Base-by-base conservation (phyloP, 2,888 invertebrate species). In the Barypeithes pellucidus region DNA sequence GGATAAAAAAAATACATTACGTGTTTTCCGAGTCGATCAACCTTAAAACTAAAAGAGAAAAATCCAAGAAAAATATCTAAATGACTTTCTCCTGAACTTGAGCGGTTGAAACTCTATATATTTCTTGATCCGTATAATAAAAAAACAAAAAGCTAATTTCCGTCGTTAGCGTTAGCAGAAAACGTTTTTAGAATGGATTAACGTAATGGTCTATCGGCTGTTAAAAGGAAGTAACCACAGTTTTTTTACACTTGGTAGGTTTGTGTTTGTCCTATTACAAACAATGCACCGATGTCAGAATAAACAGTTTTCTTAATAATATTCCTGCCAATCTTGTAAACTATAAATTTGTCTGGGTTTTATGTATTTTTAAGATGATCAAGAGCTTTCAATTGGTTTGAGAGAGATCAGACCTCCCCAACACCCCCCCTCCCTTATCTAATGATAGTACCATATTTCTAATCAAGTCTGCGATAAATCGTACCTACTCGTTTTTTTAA, bases 41-140 rank as follows among this genome's bases (percentile, higher is more conserved):
- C 60, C 73, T 68, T 68, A 65, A 69, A 65, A 63, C 57, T 45
- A 41, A 43, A 72, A 67, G 33, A 52, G 52, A 73, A 69, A 73
- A 69, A 73, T 36, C 60, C 52, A 22, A 18, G 45, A 52, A 70
- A 70, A 74, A 67, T 66, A 68, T 22, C 63, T 33, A n/a, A 52
- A 54, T 60, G 67, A 74, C 74, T 74, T 74, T 74, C 74, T 74
- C 74, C 69, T 74, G 74, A 71, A 74, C 74, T 74, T 74, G 73
- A 71, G 20, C 67, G 33, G 16, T 63, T 33, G 70, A 74, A 74
- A 70, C 54, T 66, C 36, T 65, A 47, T 69, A 70, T 62, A 70
- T 41, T 68, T 73, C 70, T 73, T 39, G 39, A 39, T 39, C 39
- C 39, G 39, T 61, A 73, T 59, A 69, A 71, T 47, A 59, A 33